A percentile compares a stretch with the other conserved stretches of the same genome.
Conservation (phyloP, 2,888 invertebrate species). For the Allygus modestus region DNA sequence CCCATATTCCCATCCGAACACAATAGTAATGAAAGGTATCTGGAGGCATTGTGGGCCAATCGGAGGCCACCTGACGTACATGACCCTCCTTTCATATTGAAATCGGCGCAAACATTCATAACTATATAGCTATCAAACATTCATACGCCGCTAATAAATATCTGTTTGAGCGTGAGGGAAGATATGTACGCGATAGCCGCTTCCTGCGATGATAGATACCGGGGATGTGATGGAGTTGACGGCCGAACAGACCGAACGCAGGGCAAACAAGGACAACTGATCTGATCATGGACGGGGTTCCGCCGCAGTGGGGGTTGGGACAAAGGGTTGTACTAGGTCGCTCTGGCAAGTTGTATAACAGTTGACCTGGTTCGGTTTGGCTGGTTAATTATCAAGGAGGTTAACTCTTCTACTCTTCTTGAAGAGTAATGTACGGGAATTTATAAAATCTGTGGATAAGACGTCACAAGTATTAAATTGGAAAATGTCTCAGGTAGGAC, state of each 20-base stretch:
- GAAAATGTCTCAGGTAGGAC: too few species aligned
- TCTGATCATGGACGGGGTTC: too few species aligned
- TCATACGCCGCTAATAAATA: conserved; percentile 41
- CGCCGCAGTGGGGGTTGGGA: too few species aligned
- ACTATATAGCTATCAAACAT: conserved; percentile 49
- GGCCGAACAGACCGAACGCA: background rate
- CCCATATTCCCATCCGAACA: conserved; percentile 40
- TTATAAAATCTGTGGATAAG: too few species aligned
- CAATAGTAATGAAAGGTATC: conserved; percentile 56
- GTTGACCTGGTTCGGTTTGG: background rate
- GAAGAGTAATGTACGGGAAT: too few species aligned
- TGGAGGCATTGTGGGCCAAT: conserved; percentile 49
- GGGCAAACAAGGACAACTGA: background rate
- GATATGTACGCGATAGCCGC: background rate
- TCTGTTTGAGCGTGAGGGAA: conserved; percentile 43
- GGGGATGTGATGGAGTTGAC: conserved; percentile 25
- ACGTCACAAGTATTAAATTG: too few species aligned
- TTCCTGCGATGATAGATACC: conserved; percentile 32
- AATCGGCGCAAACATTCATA: conserved; percentile 54
- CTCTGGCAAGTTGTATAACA: too few species aligned
- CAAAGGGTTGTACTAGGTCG: background rate
- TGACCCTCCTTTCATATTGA: conserved; percentile 51
- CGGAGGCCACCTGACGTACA: conserved; percentile 30
- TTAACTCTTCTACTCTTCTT: too few species aligned
- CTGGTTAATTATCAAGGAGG: too few species aligned